Evolutionary conservation across 2,113 vertebrate species (phyloP).

Genomic region (Sinocyclocheilus anophthalmus): DNA sequence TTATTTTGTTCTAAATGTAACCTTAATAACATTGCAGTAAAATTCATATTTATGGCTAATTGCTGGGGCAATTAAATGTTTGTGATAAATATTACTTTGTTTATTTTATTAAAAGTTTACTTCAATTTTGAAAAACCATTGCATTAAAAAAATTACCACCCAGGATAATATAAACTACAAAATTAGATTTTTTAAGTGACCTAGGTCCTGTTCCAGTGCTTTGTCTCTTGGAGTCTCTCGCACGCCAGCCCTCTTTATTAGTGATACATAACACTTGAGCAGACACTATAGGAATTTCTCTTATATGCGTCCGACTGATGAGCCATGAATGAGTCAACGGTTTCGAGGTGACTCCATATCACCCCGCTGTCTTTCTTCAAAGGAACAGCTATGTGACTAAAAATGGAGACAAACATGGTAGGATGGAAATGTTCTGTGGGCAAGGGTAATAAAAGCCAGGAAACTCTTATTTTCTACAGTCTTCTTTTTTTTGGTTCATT

Average conservation of each 20-base stretch:
- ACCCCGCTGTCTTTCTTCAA: not conserved
- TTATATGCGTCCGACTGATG: not conserved
- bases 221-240: not conserved
- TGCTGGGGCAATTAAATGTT: no score
- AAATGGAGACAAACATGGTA: not conserved
- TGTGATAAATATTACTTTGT: no score
- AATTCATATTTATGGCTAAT: no score
- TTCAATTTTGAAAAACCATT: no score
- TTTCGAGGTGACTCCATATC: not conserved
- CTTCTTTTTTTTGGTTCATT: conserved; percentile 22
- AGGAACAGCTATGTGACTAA: not conserved
- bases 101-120: no score
- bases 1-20: no score
- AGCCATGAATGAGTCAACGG: not conserved
- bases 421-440: conserved; percentile 29
- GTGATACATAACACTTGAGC: not conserved
- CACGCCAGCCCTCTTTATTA: not conserved
- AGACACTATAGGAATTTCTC: not conserved
- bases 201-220: not conserved
- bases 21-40: no score
- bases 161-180: no score
- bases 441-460: conserved; percentile 16
- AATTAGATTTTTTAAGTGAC: no score
- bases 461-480: conserved; percentile 37
- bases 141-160: no score